phyloP scores from a whole-genome alignment of 2,888 invertebrate genomes.

The Dinocampus coccinellae region DNA sequence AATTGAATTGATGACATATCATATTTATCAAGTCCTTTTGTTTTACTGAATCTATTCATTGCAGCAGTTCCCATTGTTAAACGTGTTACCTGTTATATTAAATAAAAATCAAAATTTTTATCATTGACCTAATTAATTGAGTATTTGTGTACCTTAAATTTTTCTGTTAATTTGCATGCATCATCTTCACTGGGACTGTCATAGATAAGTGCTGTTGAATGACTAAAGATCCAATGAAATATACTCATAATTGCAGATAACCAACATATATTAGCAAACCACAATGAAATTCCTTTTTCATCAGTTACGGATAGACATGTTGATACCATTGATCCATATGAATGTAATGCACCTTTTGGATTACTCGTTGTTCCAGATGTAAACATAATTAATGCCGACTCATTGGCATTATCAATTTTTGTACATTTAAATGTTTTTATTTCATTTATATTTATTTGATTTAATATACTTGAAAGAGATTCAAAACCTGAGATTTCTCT shows the following conservation, averaged over 20 bases:
- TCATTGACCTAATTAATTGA: neutral
- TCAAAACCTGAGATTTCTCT: constrained; percentile 43
- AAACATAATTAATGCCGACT: constrained; percentile 46
- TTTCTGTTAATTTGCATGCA: constrained; percentile 43
- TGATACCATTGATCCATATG: constrained; percentile 42
- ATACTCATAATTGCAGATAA: constrained; percentile 38
- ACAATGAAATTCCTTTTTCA: constrained; percentile 33
- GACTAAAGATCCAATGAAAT: constrained; percentile 35
- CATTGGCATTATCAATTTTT: constrained; percentile 36
- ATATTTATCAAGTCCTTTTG: constrained; percentile 37
- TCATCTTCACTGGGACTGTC: constrained; percentile 41
- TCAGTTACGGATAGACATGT: neutral
- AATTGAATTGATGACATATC: constrained; percentile 44
- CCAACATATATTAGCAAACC: constrained; percentile 50
- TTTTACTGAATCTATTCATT: constrained; percentile 43
- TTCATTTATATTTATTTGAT: constrained; percentile 39
- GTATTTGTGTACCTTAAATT: constrained; percentile 40
- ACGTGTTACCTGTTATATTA: constrained; percentile 43
- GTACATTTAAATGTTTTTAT: constrained; percentile 42
- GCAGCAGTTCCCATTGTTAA: constrained; percentile 41
- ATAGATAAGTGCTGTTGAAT: constrained; percentile 42
- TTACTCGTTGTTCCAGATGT: constrained; percentile 52
- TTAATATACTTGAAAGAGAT: constrained; percentile 47
- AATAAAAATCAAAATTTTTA: neutral
- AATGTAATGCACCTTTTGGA: constrained; percentile 49